A percentile compares a stretch with the other conserved stretches of the same genome.
These are phyloP conservation scores for Hippocampus abdominalis DNA, from an alignment of 2,113 vertebrate genomes.

Conservation along the genomic window DNA sequence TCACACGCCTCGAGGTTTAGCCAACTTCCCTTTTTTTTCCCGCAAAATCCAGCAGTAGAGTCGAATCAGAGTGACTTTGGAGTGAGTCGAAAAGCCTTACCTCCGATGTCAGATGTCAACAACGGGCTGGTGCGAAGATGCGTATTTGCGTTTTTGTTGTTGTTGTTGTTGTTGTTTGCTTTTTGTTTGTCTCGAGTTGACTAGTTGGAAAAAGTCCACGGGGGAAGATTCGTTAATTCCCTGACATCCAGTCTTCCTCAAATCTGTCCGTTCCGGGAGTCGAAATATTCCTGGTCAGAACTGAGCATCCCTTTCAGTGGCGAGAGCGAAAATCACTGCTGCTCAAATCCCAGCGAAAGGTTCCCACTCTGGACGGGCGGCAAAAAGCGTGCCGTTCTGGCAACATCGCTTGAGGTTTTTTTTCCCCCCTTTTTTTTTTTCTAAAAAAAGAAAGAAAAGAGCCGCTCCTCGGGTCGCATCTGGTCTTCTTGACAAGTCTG, in stretches of 20 bases:
- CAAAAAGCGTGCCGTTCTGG: slow-evolving; percentile 49
- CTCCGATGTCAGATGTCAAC: slow-evolving; percentile 50
- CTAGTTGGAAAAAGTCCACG: slow-evolving; percentile 43
- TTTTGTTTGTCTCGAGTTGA: neutral
- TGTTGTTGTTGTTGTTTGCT: too few relatives aligned
- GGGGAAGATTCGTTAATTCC: slow-evolving; percentile 40
- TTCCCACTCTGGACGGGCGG: slow-evolving; percentile 27
- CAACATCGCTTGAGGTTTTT: slow-evolving; percentile 48
- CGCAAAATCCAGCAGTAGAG: neutral
- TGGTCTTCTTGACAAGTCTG: slow-evolving; percentile 41
- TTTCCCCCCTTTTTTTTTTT: slow-evolving; percentile 5
- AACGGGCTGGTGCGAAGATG: neutral
- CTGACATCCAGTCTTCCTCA: slow-evolving; percentile 49
- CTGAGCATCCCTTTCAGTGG: slow-evolving; percentile 52
- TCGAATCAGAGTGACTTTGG: slow-evolving; percentile 16
- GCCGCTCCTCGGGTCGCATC: slow-evolving; percentile 31
- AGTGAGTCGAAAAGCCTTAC: slow-evolving; percentile 43
- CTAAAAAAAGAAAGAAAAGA: slow-evolving; percentile 17
- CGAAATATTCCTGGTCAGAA: slow-evolving; percentile 48
- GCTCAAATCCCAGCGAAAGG: slow-evolving; percentile 49
- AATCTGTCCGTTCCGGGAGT: slow-evolving; percentile 17
- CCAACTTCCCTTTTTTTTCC: neutral
- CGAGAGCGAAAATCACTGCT: slow-evolving; percentile 36
- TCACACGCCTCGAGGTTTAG: neutral
- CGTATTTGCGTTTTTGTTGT: neutral